These are phyloP conservation scores for Dasypolia templi DNA, from an alignment of 2,888 invertebrate genomes.

Conservation along the genomic window DNA sequence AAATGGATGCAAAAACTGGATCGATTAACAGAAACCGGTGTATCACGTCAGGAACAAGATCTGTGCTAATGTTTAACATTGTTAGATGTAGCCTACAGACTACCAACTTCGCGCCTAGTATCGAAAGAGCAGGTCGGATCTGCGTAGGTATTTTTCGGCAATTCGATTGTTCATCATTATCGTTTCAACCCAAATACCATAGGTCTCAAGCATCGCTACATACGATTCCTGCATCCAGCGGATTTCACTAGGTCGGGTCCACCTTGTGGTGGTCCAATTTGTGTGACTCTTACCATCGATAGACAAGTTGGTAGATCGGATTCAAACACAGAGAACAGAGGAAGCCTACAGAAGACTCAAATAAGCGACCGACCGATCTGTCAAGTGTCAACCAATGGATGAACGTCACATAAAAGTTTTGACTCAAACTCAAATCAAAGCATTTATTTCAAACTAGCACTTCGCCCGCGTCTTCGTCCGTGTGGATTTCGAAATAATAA, in stretches of 20 bases:
- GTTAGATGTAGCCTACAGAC: neutral
- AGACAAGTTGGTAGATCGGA: neutral
- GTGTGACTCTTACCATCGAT: neutral
- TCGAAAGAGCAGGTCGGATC: neutral
- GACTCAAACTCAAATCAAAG: too few species aligned
- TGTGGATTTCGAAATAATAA: too few species aligned
- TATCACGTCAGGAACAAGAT: neutral
- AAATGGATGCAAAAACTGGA: constrained; percentile 21
- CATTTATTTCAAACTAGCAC: too few species aligned
- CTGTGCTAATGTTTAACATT: neutral
- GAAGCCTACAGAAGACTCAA: neutral
- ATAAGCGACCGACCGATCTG: neutral
- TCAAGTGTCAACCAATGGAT: neutral
- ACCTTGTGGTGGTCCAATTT: neutral
- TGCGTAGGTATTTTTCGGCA: neutral
- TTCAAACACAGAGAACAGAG: neutral
- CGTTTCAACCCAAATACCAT: neutral
- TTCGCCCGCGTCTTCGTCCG: too few species aligned
- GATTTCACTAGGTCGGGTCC: neutral
- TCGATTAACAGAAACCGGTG: constrained; percentile 35
- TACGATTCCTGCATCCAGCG: neutral
- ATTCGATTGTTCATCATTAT: neutral
- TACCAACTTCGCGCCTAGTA: too few species aligned
- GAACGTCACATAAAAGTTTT: neutral
- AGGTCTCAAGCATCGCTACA: neutral